Evolutionary conservation across 2,888 invertebrate species (phyloP), one percentile per base, ranked within the genome.

Genomic region (Acronicta aceris): DNA sequence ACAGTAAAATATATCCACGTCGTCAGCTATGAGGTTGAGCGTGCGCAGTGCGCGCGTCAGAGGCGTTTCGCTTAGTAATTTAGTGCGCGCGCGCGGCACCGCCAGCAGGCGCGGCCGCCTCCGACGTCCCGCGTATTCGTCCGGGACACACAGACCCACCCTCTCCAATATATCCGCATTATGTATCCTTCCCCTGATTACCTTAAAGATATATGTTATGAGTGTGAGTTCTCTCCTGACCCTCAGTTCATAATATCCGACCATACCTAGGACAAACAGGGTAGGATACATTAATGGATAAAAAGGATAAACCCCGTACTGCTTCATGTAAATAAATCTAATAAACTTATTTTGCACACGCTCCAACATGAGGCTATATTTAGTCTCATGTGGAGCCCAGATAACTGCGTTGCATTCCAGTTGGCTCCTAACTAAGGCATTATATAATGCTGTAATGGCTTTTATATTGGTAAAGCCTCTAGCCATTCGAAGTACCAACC

Each of bases 331-430:
- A 5, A 25, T 13, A 7, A 5, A 45, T 6, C 43, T 45, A 10
- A 10, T 6, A 45, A 45, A 45, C 5, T 21, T 43, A 13, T 43
- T 43, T 13, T 43, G 43, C 12, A 43, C 13, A 1, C 43, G 43
- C 12, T 43, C 21, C 17, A 43, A 21, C 43, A 43, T 43, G 5
- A 43, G 43, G 12, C 43, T 21, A 43, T 43, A 43, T 9, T 17
- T 43, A 43, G 43, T 21, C 5, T 43, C 43, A 43, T 43, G 43
- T 21, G 43, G 43, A 21, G 43, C 43, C 43, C 43, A 43, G 43
- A 43, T 43, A 10, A 43, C 43, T 43, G 21, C 43, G 16, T 43
- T 43, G 7, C 13, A 21, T 12, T 43, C 21, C 1, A 43, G 7
- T 5, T 43, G 43, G 13, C 13, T 36, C 5, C 36, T 12, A 5